These are phyloP conservation scores for Oplegnathus fasciatus DNA, from an alignment of 2,113 vertebrate genomes.

Conservation along the genomic window DNA sequence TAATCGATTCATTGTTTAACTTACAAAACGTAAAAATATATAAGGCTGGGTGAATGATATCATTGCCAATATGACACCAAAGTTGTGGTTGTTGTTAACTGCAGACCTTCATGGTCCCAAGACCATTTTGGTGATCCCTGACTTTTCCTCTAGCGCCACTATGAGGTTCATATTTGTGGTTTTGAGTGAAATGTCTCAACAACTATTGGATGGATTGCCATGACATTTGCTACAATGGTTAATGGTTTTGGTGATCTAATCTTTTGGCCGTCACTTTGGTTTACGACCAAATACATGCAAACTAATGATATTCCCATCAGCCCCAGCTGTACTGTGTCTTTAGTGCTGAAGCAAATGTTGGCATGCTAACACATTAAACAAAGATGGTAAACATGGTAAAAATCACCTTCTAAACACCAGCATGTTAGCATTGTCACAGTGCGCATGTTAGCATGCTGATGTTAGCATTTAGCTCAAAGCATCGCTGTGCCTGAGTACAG, in stretches of 20 bases:
- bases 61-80: not conserved
- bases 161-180: not conserved
- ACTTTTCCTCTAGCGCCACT: too few species aligned
- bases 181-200: not conserved
- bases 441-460: not conserved
- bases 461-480: not conserved
- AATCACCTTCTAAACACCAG: too few species aligned
- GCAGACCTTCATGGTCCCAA: not conserved
- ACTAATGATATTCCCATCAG: not conserved
- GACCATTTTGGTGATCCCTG: not conserved
- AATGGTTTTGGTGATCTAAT: not conserved
- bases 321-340: not conserved
- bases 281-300: not conserved
- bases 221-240: too few species aligned
- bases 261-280: not conserved
- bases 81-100: not conserved
- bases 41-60: not conserved
- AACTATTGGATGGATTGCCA: not conserved
- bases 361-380: not conserved
- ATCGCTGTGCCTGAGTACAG: not conserved
- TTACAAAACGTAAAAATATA: not conserved
- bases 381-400: not conserved
- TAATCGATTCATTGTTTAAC: too few species aligned
- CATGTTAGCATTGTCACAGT: not conserved
- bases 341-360: not conserved